Evolutionary conservation across 2,797 vertebrate genomes (phyloP).

Genomic region (Typhlichthys subterraneus): DNA sequence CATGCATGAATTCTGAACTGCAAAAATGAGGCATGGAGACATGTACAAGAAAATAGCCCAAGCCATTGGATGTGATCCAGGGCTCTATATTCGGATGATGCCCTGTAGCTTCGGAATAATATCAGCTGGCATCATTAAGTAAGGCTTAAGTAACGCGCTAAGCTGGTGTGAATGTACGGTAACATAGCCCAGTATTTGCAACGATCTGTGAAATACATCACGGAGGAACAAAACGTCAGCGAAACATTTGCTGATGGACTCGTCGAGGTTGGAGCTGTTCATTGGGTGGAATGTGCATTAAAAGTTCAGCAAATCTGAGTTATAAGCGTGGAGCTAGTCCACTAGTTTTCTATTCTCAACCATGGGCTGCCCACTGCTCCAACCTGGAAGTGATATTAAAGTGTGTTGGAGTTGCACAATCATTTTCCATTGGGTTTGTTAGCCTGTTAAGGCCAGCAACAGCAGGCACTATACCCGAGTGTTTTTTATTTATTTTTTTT

Average conservation of each 20-base stretch:
- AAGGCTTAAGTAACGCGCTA: constrained; percentile 19
- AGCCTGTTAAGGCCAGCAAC: constrained; percentile 33
- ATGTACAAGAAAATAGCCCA: constrained; percentile 51
- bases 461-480: constrained; percentile 14
- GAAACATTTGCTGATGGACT: constrained; percentile 59
- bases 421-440: constrained; percentile 26
- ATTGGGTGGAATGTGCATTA: constrained; percentile 55
- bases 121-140: constrained; percentile 33
- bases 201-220: constrained; percentile 32
- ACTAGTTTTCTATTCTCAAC: constrained; percentile 67
- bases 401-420: constrained; percentile 53
- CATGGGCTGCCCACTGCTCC: constrained; percentile 61
- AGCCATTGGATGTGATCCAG: constrained; percentile 36
- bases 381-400: constrained; percentile 59
- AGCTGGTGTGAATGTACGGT: constrained; percentile 16
- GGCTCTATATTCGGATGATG: constrained; percentile 26
- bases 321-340: constrained; percentile 71
- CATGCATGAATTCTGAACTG: constrained; percentile 60
- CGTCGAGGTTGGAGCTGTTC: constrained; percentile 51
- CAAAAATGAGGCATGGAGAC: constrained; percentile 47
- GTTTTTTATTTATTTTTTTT: constrained; percentile 10
- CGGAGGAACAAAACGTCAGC: constrained; percentile 29
- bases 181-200: constrained; percentile 26
- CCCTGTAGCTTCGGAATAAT: constrained; percentile 31
- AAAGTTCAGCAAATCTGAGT: constrained; percentile 66